phyloP scores from a whole-genome alignment of 23 tunicate species.

The Ciona savignyi region DNA sequence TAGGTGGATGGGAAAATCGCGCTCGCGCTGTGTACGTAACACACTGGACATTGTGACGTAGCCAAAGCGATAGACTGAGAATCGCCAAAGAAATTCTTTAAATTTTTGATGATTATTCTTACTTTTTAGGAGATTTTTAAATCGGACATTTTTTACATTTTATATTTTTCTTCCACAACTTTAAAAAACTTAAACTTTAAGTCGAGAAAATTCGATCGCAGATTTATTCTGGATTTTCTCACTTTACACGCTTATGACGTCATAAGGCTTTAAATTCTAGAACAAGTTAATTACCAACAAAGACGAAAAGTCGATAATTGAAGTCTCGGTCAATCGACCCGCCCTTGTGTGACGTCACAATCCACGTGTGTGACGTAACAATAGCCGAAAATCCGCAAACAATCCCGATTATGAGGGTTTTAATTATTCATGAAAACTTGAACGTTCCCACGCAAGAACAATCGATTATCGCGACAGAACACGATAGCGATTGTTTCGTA shows the following conservation, averaged over 20 bases:
- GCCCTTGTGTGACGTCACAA: conserved; percentile 1
- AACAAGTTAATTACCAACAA: not conserved
- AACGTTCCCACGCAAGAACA: not conserved
- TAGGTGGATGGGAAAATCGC: conserved; percentile 46
- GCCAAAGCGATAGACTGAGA: not conserved
- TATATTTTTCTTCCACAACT: not conserved
- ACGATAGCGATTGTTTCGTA: not conserved
- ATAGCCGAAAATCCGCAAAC: not conserved
- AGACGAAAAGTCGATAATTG: not conserved
- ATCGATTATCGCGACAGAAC: not conserved
- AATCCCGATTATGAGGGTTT: not conserved
- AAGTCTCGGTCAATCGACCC: not conserved
- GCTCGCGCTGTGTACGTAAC: not conserved
- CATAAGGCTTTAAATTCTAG: not conserved
- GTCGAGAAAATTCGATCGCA: not conserved
- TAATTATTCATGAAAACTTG: not conserved
- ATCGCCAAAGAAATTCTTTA: no score
- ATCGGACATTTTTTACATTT: no score
- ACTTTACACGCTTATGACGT: not conserved
- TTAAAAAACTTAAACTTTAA: no score
- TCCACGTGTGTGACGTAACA: not conserved
- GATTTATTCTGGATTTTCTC: not conserved
- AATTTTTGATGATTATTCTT: no score
- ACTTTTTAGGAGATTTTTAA: no score
- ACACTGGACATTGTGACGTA: not conserved